Base-by-base conservation (phyloP, 2,797 vertebrate genomes). In the Rhadinocentrus ornatus region DNA sequence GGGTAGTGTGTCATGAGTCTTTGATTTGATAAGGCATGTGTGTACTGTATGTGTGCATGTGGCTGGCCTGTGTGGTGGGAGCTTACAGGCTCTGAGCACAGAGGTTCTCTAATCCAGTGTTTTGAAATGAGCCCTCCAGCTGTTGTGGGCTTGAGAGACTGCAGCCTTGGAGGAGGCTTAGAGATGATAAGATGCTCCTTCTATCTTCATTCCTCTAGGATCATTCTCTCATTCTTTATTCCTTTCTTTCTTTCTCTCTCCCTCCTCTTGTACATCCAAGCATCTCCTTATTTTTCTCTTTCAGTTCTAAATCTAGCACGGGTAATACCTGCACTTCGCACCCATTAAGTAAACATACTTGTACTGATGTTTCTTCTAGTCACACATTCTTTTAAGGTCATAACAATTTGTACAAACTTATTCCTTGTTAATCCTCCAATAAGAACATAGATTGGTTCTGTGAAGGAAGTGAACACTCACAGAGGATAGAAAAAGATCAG, bases 121-220 rank as follows among this genome's bases (percentile, higher is more conserved):
- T 92, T 86, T 88, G 82, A 87, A 91, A 91, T 86, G 86, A 91
- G 87, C 81, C 86, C 81, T 90, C 84, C 91, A 91, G 90, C 88
- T 91, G 90, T 83, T 90, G 86, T 86, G 83, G 73, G 82, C 85
- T 86, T 81, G 83, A 82, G 86, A 89, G 77, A 80, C 81, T 71
- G 67, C 71, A 85, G 86, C 82, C 84, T 87, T 81, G 71, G 60
- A 88, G 80, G 77, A 84, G 77, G 75, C 81, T 87, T 83, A 85
- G n/a, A 73, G 81, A 83, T 22, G 83, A 86, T 83, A 83, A 91
- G 86, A 83, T 82, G 78, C 76, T 86, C 68, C 84, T 81, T 85
- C 75, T 61, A 73, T 88, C 80, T 77, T 76, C 74, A 73, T 71
- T 85, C 66, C 79, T 82, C 26, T 53, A 63, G 73, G 70, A 70